Base-by-base conservation (phyloP, 1,140 invertebrate genomes). In the Trichomalopsis sarcophagae region DNA sequence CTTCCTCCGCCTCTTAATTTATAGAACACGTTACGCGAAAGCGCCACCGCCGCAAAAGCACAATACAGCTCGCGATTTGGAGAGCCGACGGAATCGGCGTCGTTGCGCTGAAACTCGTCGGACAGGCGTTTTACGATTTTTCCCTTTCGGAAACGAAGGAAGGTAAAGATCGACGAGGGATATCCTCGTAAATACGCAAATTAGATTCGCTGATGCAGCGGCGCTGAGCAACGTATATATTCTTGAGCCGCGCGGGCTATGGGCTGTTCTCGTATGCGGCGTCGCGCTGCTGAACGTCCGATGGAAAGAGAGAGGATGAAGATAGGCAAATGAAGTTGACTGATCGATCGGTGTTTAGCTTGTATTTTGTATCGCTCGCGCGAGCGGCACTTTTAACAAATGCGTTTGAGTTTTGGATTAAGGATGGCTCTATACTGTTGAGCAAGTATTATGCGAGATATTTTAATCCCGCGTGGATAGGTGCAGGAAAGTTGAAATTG, bases 161-260 rank as follows among this genome's bases (percentile, higher is more conserved):
- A 55, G 0, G 50, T 14, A 55, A 55, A 21, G 17, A 21, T 55
- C 50, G 14, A 55, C 14, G 4, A 55, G 50, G 50, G 71, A 73
- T 74, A 21, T 66, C 81, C 81, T 87, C 30, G 84, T 88, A 88
- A 90, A 89, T 87, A 88, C 84, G 86, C 83, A 89, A 90, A 90
- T 90, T 89, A 88, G 83, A 81, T 89, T 89, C 81, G 77, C 81
- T 82, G 71, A 27, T 23, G 71, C 47, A 81, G 3, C 50, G 47
- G 10, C 47, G 5, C 17, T 62, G 17, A 1, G 7, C 17, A 27
- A 27, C 27, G 27, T 27, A n/a, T 62, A 87, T 87, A 87, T 87
- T 86, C 17, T 40, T 71, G 17, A 36, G 36, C 14, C 17, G 17
- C 13, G 9, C 9, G 23, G 69, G 2, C 33, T 33, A 87, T 86